These are phyloP conservation scores for Cosmopolites sordidus DNA, from an alignment of 2,888 invertebrate species.

Conservation along the genomic window DNA sequence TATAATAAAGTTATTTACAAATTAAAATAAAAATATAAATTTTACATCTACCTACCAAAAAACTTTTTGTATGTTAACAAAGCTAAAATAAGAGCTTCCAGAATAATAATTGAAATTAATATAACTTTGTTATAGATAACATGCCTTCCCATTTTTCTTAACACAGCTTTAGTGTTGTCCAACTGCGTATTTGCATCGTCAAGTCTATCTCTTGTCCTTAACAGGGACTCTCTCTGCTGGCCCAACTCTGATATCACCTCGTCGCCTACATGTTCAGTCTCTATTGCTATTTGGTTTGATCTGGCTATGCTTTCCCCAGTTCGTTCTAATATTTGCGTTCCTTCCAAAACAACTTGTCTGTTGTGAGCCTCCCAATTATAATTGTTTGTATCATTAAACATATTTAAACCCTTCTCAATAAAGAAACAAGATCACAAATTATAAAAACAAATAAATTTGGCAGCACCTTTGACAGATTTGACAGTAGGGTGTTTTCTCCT, in stretches of 20 bases:
- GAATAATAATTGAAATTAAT: conserved; percentile 66
- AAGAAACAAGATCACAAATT: neutral
- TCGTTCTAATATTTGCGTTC: conserved; percentile 55
- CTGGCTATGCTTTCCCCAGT: conserved; percentile 62
- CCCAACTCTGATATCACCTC: conserved; percentile 73
- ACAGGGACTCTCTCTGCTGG: conserved; percentile 69
- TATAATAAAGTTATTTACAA: neutral
- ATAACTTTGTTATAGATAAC: conserved; percentile 73
- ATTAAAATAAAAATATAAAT: no score
- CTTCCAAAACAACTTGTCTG: conserved; percentile 55
- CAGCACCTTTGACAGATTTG: no score
- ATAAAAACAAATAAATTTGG: no score
- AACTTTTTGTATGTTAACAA: conserved; percentile 62
- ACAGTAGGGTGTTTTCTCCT: no score
- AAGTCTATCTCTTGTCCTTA: conserved; percentile 62
- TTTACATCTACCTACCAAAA: conserved; percentile 43
- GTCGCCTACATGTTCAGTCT: conserved; percentile 75
- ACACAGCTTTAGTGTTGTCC: conserved; percentile 58
- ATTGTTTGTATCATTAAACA: conserved; percentile 16
- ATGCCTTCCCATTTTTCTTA: conserved; percentile 64
- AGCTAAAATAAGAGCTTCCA: conserved; percentile 64
- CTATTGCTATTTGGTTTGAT: conserved; percentile 69
- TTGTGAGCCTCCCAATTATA: conserved; percentile 54
- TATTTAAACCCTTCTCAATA: neutral
- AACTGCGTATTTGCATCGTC: conserved; percentile 69